These are phyloP conservation scores for Pseudanteris insignis DNA, from an alignment of 2,888 invertebrate genomes.

Conservation along the genomic window DNA sequence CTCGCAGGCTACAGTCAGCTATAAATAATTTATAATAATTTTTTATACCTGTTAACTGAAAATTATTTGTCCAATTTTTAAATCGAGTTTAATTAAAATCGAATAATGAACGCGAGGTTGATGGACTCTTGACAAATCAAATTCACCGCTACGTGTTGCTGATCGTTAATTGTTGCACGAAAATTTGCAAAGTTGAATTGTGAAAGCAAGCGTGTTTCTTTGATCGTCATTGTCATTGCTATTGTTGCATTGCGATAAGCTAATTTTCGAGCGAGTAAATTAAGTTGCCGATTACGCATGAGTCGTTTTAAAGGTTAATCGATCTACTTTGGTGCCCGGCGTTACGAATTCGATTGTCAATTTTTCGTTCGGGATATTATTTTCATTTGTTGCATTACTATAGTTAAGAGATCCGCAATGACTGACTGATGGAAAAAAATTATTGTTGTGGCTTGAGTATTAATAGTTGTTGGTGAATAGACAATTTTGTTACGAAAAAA, in stretches of 20 bases:
- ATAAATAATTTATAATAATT: conserved; percentile 43
- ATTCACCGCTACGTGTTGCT: conserved; percentile 19
- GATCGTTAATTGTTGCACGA: conserved; percentile 19
- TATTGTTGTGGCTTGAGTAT: no score
- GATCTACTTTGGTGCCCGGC: not conserved
- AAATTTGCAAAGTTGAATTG: conserved; percentile 1
- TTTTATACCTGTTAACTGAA: conserved; percentile 25
- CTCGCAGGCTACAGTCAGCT: conserved; percentile 34
- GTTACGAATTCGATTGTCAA: conserved; percentile 3
- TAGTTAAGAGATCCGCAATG: no score
- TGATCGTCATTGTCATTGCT: conserved; percentile 14
- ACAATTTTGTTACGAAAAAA: no score
- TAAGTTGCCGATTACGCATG: conserved; percentile 6
- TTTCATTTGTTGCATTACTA: not conserved
- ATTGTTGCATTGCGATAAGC: conserved; percentile 17
- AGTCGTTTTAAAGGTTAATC: conserved; percentile 15
- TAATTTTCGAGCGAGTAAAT: conserved; percentile 12
- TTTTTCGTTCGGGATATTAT: conserved; percentile 2
- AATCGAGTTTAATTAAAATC: conserved; percentile 33
- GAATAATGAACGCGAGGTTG: conserved; percentile 9
- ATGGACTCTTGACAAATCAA: conserved; percentile 30
- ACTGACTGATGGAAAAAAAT: no score
- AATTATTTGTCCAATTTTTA: conserved; percentile 38
- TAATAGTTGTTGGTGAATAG: no score
- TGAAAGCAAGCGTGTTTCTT: conserved; percentile 13